phyloP scores from a whole-genome alignment of 2,797 vertebrate species.

The Columba guinea region DNA sequence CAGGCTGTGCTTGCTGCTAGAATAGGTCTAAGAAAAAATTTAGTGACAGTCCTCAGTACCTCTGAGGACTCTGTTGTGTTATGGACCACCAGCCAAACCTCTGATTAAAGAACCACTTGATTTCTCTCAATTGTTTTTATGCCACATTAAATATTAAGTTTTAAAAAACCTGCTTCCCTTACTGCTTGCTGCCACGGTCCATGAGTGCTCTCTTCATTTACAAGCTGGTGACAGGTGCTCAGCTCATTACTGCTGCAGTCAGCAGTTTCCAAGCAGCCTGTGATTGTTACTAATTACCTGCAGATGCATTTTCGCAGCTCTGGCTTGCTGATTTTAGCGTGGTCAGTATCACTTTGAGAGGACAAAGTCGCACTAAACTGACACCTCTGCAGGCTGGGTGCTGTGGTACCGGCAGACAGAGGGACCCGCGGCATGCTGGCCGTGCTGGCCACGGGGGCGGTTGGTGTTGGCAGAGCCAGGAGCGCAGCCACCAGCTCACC shows the following conservation, averaged over 20 bases:
- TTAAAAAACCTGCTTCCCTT: neutral
- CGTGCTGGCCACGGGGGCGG: neutral
- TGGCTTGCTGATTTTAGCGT: constrained; percentile 59
- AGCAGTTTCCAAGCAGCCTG: constrained; percentile 69
- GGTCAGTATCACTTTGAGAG: constrained; percentile 42
- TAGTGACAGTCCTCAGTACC: neutral
- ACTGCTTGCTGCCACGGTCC: constrained; percentile 52
- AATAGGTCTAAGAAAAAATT: neutral
- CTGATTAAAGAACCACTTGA: constrained; percentile 7
- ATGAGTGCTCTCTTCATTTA: constrained; percentile 58
- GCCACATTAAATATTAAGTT: constrained; percentile 69
- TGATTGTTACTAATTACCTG: constrained; percentile 79
- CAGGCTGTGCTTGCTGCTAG: neutral
- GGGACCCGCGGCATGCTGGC: neutral
- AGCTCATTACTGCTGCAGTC: constrained; percentile 65
- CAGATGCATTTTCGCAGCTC: constrained; percentile 71
- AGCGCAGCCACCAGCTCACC: neutral
- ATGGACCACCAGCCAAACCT: constrained; percentile 5
- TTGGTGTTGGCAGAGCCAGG: neutral
- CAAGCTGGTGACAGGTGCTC: constrained; percentile 60
- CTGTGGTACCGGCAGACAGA: neutral
- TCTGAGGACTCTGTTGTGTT: neutral
- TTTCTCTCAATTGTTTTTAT: constrained; percentile 58
- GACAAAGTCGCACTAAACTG: constrained; percentile 13
- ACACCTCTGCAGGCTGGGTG: neutral